Percentiles rank a stretch among this genome's conserved stretches.
Conservation (phyloP, 2,888 invertebrate species). For the Matsumyia berberina region DNA sequence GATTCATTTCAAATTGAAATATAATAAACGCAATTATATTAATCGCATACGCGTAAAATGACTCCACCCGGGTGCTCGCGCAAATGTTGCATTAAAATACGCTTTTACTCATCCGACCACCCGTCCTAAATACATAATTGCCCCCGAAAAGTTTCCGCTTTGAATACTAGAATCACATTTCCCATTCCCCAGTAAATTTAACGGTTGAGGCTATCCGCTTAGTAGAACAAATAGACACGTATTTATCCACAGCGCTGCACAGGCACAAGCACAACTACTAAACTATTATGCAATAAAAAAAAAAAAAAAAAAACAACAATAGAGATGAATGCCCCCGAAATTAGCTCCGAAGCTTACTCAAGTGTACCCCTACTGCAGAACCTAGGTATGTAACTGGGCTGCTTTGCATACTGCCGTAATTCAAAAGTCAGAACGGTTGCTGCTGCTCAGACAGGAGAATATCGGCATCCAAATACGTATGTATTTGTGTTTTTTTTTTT, state of each 20-base stretch:
- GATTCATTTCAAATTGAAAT: conserved; percentile 66
- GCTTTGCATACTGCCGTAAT: conserved; percentile 65
- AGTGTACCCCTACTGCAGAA: conserved; percentile 54
- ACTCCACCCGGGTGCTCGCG: conserved; percentile 33
- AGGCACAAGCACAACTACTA: conserved; percentile 28
- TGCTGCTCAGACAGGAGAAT: conserved; percentile 8
- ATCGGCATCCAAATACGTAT: conserved; percentile 30
- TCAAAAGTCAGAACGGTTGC: conserved; percentile 35
- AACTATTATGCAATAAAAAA: conserved; percentile 56
- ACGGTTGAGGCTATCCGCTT: conserved; percentile 73
- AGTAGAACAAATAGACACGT: conserved; percentile 73
- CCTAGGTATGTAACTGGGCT: conserved; percentile 35
- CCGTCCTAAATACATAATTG: conserved; percentile 73
- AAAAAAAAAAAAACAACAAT: conserved; percentile 36
- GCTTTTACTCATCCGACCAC: conserved; percentile 70
- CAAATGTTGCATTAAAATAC: conserved; percentile 76
- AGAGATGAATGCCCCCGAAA: conserved; percentile 74
- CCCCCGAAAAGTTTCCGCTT: conserved; percentile 54
- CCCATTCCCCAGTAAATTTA: conserved; percentile 51
- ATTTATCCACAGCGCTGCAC: conserved; percentile 58
- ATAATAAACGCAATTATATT: conserved; percentile 68
- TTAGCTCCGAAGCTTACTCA: conserved; percentile 71
- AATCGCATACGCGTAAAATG: conserved; percentile 66
- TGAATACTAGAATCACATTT: conserved; percentile 46
- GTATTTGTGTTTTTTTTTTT: conserved; percentile 29